Evolutionary conservation across 1,140 invertebrate genomes (phyloP), one percentile per base, ranked within the genome.

Genomic region (Mamestra configurata): DNA sequence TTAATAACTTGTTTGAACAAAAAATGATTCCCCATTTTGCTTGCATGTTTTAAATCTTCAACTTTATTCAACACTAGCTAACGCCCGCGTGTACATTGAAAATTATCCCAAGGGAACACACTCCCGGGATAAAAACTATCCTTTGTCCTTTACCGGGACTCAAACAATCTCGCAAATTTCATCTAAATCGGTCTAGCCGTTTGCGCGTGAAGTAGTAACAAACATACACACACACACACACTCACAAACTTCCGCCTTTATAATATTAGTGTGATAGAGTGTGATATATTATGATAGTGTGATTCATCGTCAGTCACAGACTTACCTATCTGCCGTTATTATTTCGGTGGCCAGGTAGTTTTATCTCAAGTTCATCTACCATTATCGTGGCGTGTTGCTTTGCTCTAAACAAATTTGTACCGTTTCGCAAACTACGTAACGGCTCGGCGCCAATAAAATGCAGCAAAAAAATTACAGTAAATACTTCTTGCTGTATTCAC

Each of bases 351-450:
- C 10, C 35, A 61, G 27, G 10, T 66, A 40, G 35, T 20, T 20
- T 49, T 20, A 5, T 66, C 35, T 66, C 61, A 66, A 66, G 61
- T 66, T 20, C 53, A 24, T 13, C 66, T n/a, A 35, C 22, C 49
- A 70, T 22, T 70, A 27, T 37, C 20, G 13, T n/a, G 4, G 20
- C 40, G 27, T 31, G 27, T 18, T 72, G 31, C 20, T 57, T 11
- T 37, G 35, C n/a, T 22, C 53, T 73, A 73, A 73, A 73, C 71
- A 57, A 73, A 73, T 73, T 73, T 55, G 70, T 72, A 57, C 71
- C 71, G 71, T 57, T 73, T 57, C 31, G 46, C 35, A 20, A 22
- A 20, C 71, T 11, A 59, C 13, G 40, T 64, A 76, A 61, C 73
- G 55, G 55, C 22, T 46, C 35, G 31, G 24, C 40, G 57, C 8